Evolutionary conservation across 1,140 invertebrate species (phyloP), one percentile per base, ranked within the genome.

Genomic region (Adoxophyes honmai): DNA sequence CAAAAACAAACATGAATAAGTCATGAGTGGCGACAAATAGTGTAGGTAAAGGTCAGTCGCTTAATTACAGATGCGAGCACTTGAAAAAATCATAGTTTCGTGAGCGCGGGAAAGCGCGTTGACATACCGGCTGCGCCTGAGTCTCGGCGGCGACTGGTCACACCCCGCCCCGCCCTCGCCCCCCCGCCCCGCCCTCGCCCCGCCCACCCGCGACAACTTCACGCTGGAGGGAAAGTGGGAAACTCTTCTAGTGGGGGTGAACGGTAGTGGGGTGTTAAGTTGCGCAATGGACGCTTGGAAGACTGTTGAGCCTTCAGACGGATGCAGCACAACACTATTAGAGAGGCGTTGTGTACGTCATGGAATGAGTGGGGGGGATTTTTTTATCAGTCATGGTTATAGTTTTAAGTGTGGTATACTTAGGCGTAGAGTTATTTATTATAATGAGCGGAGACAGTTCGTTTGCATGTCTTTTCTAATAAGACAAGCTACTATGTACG

Each of bases 11-110:
- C 70, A 81, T 86, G 83, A 84, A 86, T 86, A 78, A 86, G 64
- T 73, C 78, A 86, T 85, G 78, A 79, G 69, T 33, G 48, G 66
- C 66, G 78, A 84, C 79, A 81, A 84, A 86, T 81, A 84, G 76
- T 78, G 63, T 71, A 64, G 63, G 57, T 74, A 85, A 83, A 85
- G 81, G 80, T 83, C 81, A 79, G 58, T 76, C 59, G 70, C 66
- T 77, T 75, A 75, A 73, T 80, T 75, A 79, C 71, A 70, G 67
- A 81, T 72, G 60, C 66, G 62, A 63, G 73, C 70, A 76, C 77
- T 68, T 70, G 67, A 36, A 54, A 55, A 63, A 16, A 51, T 58
- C 48, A 28, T 28, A 28, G 21, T 28, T n/a, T n/a, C n/a, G 52
- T 59, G 57, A 18, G 68, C 74, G 77, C 71, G 69, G 73, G 70